Conservation (phyloP, 2,888 invertebrate genomes). For the Chymomyza caudatula region DNA sequence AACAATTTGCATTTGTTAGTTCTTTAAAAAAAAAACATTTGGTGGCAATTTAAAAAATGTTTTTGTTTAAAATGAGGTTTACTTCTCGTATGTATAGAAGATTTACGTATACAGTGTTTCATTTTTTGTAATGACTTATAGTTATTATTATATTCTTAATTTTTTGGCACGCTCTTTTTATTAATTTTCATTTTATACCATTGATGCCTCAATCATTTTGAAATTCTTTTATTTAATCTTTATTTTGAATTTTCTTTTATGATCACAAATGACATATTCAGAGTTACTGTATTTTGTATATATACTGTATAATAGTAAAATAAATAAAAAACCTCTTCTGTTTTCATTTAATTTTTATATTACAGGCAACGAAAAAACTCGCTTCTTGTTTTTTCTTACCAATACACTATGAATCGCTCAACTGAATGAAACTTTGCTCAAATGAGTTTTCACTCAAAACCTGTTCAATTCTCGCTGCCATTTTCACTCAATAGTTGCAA, state of each 20-base stretch:
- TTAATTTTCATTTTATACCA: background rate
- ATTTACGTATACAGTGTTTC: constrained; percentile 74
- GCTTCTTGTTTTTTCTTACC: background rate
- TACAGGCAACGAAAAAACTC: too few relatives aligned
- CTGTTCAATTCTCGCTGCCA: background rate
- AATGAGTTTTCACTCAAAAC: constrained; percentile 31
- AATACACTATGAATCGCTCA: background rate
- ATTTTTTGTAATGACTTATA: constrained; percentile 53
- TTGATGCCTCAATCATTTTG: constrained; percentile 36
- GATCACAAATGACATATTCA: background rate
- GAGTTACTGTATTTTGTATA: background rate
- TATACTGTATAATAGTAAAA: too few relatives aligned
- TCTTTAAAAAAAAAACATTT: background rate
- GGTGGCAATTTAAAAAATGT: background rate
- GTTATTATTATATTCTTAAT: constrained; percentile 9
- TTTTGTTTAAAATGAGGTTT: constrained; percentile 38
- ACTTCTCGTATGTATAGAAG: constrained; percentile 16
- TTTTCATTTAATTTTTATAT: too few relatives aligned
- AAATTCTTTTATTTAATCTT: background rate
- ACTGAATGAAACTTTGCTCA: background rate
- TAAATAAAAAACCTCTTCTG: too few relatives aligned
- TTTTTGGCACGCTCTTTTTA: constrained; percentile 46
- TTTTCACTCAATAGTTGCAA: constrained; percentile 13
- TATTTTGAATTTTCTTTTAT: background rate
- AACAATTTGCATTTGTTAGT: constrained; percentile 1